Conservation (phyloP, 2,113 vertebrate species). For the Gobius niger region DNA sequence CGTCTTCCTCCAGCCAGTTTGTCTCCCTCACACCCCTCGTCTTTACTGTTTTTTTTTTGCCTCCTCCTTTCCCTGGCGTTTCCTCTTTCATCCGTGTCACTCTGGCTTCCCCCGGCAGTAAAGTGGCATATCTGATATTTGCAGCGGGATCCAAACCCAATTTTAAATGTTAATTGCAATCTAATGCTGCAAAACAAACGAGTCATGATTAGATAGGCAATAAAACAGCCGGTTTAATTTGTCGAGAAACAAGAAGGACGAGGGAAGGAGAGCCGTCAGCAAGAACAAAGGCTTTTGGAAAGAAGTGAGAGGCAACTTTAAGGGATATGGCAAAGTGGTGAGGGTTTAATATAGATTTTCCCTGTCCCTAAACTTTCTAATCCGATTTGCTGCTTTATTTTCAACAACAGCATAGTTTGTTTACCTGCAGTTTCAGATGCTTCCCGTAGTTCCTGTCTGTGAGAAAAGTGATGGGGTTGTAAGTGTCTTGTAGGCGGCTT, state of each 20-base stretch:
- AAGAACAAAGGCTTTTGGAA: conserved; percentile 26
- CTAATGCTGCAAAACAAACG: conserved; percentile 50
- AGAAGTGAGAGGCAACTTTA: conserved; percentile 9
- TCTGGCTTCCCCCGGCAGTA: conserved; percentile 26
- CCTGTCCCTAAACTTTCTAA: too few species aligned
- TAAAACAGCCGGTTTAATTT: conserved; percentile 27
- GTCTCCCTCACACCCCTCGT: conserved; percentile 23
- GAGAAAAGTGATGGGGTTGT: too few species aligned
- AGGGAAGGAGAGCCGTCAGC: conserved; percentile 17
- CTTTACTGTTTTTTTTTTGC: conserved; percentile 12
- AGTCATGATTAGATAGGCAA: conserved; percentile 57
- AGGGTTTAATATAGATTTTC: too few species aligned
- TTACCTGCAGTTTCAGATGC: too few species aligned
- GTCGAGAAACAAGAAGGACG: conserved; percentile 38
- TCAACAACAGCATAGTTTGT: too few species aligned
- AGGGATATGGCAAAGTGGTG: background rate
- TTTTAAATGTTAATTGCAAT: conserved; percentile 65
- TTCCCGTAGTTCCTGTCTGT: too few species aligned
- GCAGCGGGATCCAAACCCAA: conserved; percentile 31
- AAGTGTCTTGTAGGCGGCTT: too few species aligned
- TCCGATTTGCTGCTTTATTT: too few species aligned
- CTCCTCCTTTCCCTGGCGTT: conserved; percentile 8
- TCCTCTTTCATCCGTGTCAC: background rate
- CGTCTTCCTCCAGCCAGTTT: conserved; percentile 13
- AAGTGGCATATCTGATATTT: conserved; percentile 58